phyloP scores from a whole-genome alignment of 2,797 vertebrate genomes.

The Melanotaenia maccullochi region DNA sequence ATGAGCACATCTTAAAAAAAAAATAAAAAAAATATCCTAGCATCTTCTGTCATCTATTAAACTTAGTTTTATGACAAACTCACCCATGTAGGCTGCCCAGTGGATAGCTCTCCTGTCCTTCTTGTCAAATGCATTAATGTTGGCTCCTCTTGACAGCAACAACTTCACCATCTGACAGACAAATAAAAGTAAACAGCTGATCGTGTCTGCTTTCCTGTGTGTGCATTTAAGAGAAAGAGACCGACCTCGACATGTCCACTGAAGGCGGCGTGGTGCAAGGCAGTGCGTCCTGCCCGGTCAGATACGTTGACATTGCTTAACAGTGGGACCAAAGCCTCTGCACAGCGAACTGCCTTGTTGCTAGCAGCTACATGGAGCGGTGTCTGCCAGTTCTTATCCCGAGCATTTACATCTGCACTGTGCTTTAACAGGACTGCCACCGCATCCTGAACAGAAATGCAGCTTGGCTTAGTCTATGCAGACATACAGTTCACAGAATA shows the following conservation, averaged over 20 bases:
- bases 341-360: conserved; percentile 94
- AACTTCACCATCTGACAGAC: conserved; percentile 92
- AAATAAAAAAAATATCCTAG: too few species aligned
- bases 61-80: conserved; percentile 33
- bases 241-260: conserved; percentile 94
- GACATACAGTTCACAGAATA: conserved; percentile 10
- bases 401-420: conserved; percentile 95
- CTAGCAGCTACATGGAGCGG: conserved; percentile 94
- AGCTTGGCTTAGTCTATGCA: conserved; percentile 17
- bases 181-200: not conserved
- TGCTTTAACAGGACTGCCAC: conserved; percentile 94
- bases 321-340: conserved; percentile 92
- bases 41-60: not conserved
- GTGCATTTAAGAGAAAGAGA: not conserved
- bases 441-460: conserved; percentile 82
- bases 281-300: conserved; percentile 93
- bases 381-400: conserved; percentile 98
- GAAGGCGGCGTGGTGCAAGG: conserved; percentile 95
- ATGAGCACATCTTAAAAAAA: too few species aligned
- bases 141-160: conserved; percentile 95
- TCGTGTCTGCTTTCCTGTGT: not conserved
- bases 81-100: conserved; percentile 99
- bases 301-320: conserved; percentile 96
- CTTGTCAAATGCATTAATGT: conserved; percentile 98
- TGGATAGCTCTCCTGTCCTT: conserved; percentile 96